Evolutionary conservation across 1,140 invertebrate genomes (phyloP).

Genomic region (Andrena cerasifolii): DNA sequence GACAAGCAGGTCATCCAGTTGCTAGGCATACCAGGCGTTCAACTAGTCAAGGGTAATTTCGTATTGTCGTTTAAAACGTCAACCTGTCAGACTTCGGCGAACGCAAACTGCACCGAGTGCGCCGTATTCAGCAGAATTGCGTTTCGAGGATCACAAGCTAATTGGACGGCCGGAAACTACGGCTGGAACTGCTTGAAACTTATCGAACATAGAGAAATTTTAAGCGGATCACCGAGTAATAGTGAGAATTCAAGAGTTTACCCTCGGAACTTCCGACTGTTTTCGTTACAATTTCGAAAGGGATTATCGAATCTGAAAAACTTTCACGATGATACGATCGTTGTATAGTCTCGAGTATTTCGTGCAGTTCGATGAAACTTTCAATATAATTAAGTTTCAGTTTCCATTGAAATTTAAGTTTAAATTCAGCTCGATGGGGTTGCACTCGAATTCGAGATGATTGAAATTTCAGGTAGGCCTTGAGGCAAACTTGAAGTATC

Average conservation of each 20-base stretch:
- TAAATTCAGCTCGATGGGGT: no score
- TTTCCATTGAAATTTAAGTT: no score
- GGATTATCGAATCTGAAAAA: no score
- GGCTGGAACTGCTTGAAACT: slow-evolving; percentile 31
- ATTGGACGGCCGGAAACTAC: slow-evolving; percentile 20
- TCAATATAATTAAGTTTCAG: no score
- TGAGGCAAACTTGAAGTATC: no score
- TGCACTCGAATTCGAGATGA: no score
- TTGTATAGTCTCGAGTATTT: no score
- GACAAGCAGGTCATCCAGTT: not conserved
- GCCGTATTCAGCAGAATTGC: slow-evolving; percentile 1
- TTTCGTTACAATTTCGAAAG: not conserved
- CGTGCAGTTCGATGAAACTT: not conserved
- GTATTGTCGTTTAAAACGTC: slow-evolving; percentile 22
- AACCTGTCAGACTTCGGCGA: slow-evolving; percentile 23
- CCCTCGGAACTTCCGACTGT: not conserved
- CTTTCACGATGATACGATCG: no score
- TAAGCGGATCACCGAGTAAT: not conserved
- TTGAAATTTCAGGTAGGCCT: no score
- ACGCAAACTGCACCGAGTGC: not conserved
- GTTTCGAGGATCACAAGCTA: slow-evolving; percentile 9
- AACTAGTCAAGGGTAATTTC: slow-evolving; percentile 26
- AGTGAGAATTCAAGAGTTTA: not conserved
- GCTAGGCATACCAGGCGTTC: not conserved
- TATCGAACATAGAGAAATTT: slow-evolving; percentile 28